These are phyloP conservation scores for Eudiplozoon nipponicum DNA, from an alignment of 2,888 invertebrate genomes.

Conservation along the genomic window DNA sequence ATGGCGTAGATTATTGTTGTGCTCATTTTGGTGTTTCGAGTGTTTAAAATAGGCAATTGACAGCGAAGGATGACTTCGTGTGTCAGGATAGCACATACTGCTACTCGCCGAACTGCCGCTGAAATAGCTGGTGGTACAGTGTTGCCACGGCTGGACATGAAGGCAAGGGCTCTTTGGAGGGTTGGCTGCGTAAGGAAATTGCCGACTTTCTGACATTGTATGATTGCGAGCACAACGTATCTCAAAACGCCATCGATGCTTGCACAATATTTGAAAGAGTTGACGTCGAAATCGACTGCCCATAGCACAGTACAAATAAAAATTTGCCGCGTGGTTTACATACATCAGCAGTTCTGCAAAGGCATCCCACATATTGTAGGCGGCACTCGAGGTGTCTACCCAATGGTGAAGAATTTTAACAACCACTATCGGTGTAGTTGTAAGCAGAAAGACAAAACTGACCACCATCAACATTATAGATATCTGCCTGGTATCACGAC, in stretches of 20 bases:
- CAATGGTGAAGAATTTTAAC: conserved; percentile 8
- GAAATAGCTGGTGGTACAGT: too few relatives aligned
- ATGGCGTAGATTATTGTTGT: too few relatives aligned
- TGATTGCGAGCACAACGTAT: too few relatives aligned
- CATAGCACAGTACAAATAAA: conserved; percentile 15
- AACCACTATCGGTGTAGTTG: conserved; percentile 14
- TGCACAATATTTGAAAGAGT: conserved; percentile 6
- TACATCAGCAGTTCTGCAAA: conserved; percentile 14
- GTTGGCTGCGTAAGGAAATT: too few relatives aligned
- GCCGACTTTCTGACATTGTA: too few relatives aligned
- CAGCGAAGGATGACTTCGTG: too few relatives aligned
- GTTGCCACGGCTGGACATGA: too few relatives aligned
- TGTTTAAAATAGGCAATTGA: too few relatives aligned
- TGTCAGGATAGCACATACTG: too few relatives aligned
- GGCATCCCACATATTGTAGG: conserved; percentile 11
- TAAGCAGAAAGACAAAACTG: conserved; percentile 12
- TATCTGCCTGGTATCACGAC: conserved; percentile 13
- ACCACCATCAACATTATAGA: conserved; percentile 14
- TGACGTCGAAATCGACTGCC: conserved; percentile 13
- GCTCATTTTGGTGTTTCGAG: too few relatives aligned
- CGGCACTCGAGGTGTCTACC: background rate
- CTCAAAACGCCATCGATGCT: background rate
- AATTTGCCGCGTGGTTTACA: conserved; percentile 14
- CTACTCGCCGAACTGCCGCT: too few relatives aligned
- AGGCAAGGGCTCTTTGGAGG: too few relatives aligned